Base-by-base conservation (phyloP, 2,113 vertebrate species). In the Varanus salvator region DNA sequence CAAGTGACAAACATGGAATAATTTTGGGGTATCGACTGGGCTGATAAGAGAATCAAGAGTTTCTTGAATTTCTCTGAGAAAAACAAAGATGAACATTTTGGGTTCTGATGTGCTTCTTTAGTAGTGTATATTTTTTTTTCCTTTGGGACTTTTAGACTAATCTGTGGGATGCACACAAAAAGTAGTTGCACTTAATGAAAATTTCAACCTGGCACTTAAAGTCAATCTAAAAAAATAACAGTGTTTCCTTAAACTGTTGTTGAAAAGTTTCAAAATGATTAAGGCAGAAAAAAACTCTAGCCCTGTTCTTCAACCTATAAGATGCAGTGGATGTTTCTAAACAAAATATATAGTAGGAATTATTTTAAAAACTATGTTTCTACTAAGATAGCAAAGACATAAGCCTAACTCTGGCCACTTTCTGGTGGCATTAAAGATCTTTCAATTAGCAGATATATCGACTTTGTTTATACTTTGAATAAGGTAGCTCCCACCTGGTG, bases 261-360 rank as follows among this genome's bases (percentile, higher is more conserved):
- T 85, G 31, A 85, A 71, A 9, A 71, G 48, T 44, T 50, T 85
- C 6, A 19, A 9, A 11, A 15, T 5, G 71, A 7, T 6, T 48
- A n/a, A 72, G 27, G 21, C 15, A 44, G 54, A 44, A 48, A 64
- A 74, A 4, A 8, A 38, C 38, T 0, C 1, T 0, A 1, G 0
- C 1, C 21, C 38, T 71, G 12, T 89, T 87, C 83, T 83, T 1
- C 6, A 52, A 0, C 23, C 57, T 34, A 27, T 83, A 27, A 84
- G 11, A 27, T 44, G 66, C 27, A 8, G 25, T 74, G 21, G n/a
- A 27, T 57, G 21, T 60, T 86, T 57, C n/a, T 54, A 68, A 86
- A 31, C 29, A 19, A 64, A 54, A 52, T n/a, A 31, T 14, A 11
- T n/a, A 57, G 52, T 3, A 52, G 25, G 29, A 50, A 25, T 1